Evolutionary conservation across 2,888 invertebrate species (phyloP), one percentile per base, ranked within the genome.

Genomic region (Harpagoxenus sublaevis): DNA sequence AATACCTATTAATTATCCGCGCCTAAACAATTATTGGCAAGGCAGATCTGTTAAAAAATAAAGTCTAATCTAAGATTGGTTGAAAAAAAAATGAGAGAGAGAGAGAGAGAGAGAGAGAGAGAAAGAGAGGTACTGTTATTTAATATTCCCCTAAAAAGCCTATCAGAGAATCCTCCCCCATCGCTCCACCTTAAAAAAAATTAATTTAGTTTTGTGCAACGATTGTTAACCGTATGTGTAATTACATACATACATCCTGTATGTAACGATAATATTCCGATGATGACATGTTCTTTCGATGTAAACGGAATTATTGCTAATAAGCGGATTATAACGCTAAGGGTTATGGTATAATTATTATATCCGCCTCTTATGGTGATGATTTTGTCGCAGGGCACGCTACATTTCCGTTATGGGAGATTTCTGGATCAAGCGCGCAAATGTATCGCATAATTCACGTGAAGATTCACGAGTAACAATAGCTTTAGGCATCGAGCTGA

Each of bases 391-490:
- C 28, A 65, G 28, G 12, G 15, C 4, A 42, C 23, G 53, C 9
- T 42, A 35, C 48, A 6, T 28, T 60, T 73, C 18, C 12, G 31
- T 1, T 12, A 28, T 0, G 8, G 6, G 3, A 39, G 35, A 71
- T 79, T 71, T 63, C 55, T 60, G 39, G 60, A 70, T 79, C 28
- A 73, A 84, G 57, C 60, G 31, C 10, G 28, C 10, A 60, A 73
- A 84, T 71, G n/a, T 66, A 57, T 71, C 63, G 35, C 39, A 65
- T 83, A 89, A 88, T 84, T 83, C 51, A 51, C 55, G 42, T 60
- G 48, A 73, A 89, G 39, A 68, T 84, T 53, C 66, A 83, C 51
- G 79, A 84, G 74, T 68, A 87, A 85, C 71, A 55, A 81, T 89
- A 74, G 84, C 81, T 86, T 74, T 35, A 68, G 66, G 71, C 35